A percentile compares a stretch with the other conserved stretches of the same genome.
Evolutionary conservation across 2,113 vertebrate species (phyloP).

Genomic region (Tautogolabrus adspersus): DNA sequence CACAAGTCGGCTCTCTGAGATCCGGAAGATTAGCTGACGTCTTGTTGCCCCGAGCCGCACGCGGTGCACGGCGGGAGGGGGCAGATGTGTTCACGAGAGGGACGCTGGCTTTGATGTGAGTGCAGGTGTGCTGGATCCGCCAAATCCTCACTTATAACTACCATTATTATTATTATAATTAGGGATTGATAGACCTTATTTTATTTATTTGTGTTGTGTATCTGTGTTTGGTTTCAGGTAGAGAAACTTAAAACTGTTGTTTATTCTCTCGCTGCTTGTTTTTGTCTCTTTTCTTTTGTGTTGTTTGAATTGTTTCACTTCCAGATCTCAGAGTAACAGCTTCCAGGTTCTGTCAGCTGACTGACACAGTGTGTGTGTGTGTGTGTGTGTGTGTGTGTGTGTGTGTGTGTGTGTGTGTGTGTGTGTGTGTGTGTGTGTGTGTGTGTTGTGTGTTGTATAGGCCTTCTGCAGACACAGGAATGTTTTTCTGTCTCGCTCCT

Average conservation of each 20-base stretch:
- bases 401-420: slow-evolving; percentile 39
- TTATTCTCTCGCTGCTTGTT: neutral
- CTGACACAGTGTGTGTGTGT: slow-evolving; percentile 34
- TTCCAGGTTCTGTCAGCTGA: slow-evolving; percentile 55
- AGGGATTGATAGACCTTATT: fast-evolving
- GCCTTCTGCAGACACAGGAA: slow-evolving; percentile 42
- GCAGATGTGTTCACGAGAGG: neutral
- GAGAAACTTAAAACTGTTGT: neutral
- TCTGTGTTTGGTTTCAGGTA: neutral
- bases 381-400: slow-evolving; percentile 23
- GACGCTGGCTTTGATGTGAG: slow-evolving; percentile 39
- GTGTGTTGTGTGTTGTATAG: too few relatives aligned
- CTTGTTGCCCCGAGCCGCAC: slow-evolving; percentile 10
- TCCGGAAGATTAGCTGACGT: slow-evolving; percentile 45
- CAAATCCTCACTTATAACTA: neutral
- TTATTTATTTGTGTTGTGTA: too few relatives aligned
- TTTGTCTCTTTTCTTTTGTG: neutral
- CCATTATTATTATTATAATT: neutral
- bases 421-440: slow-evolving; percentile 36
- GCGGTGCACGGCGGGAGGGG: slow-evolving; percentile 2
- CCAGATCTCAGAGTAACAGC: slow-evolving; percentile 49
- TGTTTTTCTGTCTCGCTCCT: slow-evolving; percentile 52
- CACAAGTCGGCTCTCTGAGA: slow-evolving; percentile 31
- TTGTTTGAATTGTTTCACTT: slow-evolving; percentile 38
- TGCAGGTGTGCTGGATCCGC: slow-evolving; percentile 40